Evolutionary conservation across 1,140 invertebrate genomes (phyloP).

Genomic region (Trachymyrmex septentrionalis): DNA sequence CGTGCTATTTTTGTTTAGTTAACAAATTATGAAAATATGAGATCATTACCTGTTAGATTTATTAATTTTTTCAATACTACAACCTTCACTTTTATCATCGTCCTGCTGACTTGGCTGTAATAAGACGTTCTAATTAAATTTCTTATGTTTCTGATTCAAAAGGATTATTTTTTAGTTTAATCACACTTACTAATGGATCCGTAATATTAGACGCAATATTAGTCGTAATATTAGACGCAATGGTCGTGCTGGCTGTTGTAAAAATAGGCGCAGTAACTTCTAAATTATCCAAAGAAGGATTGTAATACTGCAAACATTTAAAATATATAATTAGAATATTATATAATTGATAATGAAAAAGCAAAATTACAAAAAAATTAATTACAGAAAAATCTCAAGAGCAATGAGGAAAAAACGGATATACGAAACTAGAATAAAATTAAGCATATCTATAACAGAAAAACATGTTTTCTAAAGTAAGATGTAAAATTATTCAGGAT

Average conservation of each 20-base stretch:
- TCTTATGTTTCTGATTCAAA: not conserved
- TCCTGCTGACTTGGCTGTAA: slow-evolving; percentile 59
- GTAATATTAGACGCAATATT: not conserved
- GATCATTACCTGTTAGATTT: slow-evolving; percentile 67
- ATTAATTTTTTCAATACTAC: slow-evolving; percentile 27
- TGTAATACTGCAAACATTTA: slow-evolving; percentile 22
- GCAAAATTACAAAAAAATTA: not conserved
- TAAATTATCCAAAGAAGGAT: slow-evolving; percentile 24
- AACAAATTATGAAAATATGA: slow-evolving; percentile 6
- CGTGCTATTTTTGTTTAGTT: not conserved
- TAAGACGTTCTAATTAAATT: slow-evolving; percentile 31
- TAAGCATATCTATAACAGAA: not conserved
- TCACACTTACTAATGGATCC: slow-evolving; percentile 50
- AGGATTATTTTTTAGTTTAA: not conserved
- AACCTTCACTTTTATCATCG: slow-evolving; percentile 31
- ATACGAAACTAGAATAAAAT: not conserved
- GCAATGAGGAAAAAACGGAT: not conserved
- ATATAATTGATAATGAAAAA: not conserved
- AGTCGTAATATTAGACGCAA: not conserved
- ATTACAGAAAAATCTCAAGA: not conserved
- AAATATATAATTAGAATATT: slow-evolving; percentile 11
- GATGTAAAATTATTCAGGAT: not conserved
- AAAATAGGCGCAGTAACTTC: slow-evolving; percentile 26
- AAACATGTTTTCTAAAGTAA: not conserved
- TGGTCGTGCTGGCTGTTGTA: not conserved